Evolutionary conservation across 2,113 vertebrate species (phyloP).

Genomic region (Ia io): DNA sequence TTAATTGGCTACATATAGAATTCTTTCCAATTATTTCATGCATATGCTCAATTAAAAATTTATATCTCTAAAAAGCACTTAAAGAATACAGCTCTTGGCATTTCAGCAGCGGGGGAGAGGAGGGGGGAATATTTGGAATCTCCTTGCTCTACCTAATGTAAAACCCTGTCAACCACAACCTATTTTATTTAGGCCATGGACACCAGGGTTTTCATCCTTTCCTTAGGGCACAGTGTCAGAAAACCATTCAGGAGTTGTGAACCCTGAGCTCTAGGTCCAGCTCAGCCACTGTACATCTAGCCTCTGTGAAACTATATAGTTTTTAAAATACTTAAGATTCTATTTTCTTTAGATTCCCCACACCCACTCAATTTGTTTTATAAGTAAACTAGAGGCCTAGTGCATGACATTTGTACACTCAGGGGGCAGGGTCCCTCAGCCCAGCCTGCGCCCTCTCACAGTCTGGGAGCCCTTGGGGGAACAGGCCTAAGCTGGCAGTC

Average conservation of each 20-base stretch:
- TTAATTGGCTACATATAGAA: not conserved
- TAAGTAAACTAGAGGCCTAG: not conserved
- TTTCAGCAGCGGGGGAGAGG: not conserved
- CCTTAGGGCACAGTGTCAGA: fast-evolving
- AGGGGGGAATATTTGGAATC: not conserved
- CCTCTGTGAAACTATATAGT: not conserved
- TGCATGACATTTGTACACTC: no score
- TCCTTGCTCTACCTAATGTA: not conserved
- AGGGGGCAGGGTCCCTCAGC: no score
- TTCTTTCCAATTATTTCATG: not conserved
- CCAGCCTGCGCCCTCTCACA: no score
- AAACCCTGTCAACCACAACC: not conserved
- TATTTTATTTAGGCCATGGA: not conserved
- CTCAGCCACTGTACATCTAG: no score
- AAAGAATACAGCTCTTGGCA: not conserved
- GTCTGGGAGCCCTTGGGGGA: no score
- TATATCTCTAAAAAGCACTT: not conserved
- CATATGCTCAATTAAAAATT: not conserved
- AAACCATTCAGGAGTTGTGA: fast-evolving
- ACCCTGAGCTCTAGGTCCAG: not conserved
- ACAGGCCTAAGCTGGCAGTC: no score
- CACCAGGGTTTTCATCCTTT: not conserved
- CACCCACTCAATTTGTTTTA: not conserved
- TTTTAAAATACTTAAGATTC: not conserved
- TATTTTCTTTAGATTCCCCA: not conserved